Conservation (phyloP, 1,140 invertebrate species). For the Ceratina japonica region DNA sequence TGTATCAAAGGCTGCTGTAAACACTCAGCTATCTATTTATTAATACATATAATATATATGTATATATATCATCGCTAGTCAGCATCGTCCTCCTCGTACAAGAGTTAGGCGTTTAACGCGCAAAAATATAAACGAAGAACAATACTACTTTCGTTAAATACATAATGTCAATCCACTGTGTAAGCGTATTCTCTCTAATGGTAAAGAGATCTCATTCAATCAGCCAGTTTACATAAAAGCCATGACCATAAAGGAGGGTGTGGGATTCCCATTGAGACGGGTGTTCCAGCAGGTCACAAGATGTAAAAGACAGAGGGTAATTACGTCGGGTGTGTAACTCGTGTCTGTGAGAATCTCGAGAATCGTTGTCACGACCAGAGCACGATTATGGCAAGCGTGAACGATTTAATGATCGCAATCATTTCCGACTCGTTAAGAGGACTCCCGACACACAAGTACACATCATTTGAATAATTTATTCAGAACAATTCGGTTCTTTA, state of each 20-base stretch:
- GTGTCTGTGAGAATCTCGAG: constrained; percentile 52
- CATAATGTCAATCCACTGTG: constrained; percentile 33
- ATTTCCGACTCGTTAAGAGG: not conserved
- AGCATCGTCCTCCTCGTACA: constrained; percentile 17
- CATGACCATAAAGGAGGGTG: constrained; percentile 63
- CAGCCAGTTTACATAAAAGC: constrained; percentile 70
- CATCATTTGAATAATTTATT: too few relatives aligned
- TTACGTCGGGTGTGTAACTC: constrained; percentile 35
- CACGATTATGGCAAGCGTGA: constrained; percentile 35
- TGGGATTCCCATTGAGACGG: constrained; percentile 62
- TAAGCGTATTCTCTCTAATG: constrained; percentile 62
- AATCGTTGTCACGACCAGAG: constrained; percentile 36
- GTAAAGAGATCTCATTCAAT: constrained; percentile 66
- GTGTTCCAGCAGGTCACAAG: constrained; percentile 82
- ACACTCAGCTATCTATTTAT: constrained; percentile 15
- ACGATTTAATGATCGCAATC: not conserved
- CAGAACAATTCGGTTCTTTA: too few relatives aligned
- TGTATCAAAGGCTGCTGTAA: constrained; percentile 24
- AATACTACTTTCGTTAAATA: constrained; percentile 49
- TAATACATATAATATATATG: not conserved
- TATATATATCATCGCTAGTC: constrained; percentile 7
- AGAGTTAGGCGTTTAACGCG: constrained; percentile 32
- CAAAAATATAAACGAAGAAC: constrained; percentile 33
- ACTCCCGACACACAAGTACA: too few relatives aligned
- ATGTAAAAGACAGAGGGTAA: constrained; percentile 58